These are phyloP conservation scores for Liopterus haemorrhoidalis DNA, from an alignment of 2,888 invertebrate species.

Conservation along the genomic window DNA sequence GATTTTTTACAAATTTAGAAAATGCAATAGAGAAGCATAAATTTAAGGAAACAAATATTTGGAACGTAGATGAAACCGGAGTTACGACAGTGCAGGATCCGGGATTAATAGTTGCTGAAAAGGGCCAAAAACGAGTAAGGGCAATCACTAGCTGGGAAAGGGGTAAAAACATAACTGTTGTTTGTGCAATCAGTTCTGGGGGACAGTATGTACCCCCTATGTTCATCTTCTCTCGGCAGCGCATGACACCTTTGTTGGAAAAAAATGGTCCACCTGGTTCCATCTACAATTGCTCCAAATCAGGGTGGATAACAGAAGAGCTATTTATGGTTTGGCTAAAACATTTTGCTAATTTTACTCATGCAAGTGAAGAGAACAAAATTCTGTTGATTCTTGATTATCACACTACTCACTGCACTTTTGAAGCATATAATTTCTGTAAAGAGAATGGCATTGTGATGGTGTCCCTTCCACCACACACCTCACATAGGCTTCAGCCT, in stretches of 20 bases:
- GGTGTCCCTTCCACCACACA: slow-evolving; percentile 33
- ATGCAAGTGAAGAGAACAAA: slow-evolving; percentile 25
- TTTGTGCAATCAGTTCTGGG: slow-evolving; percentile 29
- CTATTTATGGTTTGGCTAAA: slow-evolving; percentile 32
- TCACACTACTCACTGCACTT: slow-evolving; percentile 31
- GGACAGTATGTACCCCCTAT: slow-evolving; percentile 30
- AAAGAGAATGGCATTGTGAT: slow-evolving; percentile 30
- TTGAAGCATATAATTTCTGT: slow-evolving; percentile 30
- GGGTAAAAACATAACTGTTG: slow-evolving; percentile 27
- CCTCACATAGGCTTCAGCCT: slow-evolving; percentile 33
- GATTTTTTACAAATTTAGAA: slow-evolving; percentile 25
- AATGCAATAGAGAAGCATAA: slow-evolving; percentile 24
- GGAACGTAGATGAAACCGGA: slow-evolving; percentile 31
- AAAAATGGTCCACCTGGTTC: slow-evolving; percentile 28
- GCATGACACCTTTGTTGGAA: slow-evolving; percentile 28
- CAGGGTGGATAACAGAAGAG: slow-evolving; percentile 34
- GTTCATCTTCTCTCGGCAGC: slow-evolving; percentile 28
- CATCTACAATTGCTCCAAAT: no score
- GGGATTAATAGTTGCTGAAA: no score
- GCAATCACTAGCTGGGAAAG: slow-evolving; percentile 29
- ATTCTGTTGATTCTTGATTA: no score
- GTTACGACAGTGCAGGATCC: slow-evolving; percentile 29
- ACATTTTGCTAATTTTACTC: slow-evolving; percentile 31
- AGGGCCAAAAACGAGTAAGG: no score
- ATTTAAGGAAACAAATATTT: slow-evolving; percentile 29